Conservation (phyloP, 2,888 invertebrate species). For the Hedya salicella region DNA sequence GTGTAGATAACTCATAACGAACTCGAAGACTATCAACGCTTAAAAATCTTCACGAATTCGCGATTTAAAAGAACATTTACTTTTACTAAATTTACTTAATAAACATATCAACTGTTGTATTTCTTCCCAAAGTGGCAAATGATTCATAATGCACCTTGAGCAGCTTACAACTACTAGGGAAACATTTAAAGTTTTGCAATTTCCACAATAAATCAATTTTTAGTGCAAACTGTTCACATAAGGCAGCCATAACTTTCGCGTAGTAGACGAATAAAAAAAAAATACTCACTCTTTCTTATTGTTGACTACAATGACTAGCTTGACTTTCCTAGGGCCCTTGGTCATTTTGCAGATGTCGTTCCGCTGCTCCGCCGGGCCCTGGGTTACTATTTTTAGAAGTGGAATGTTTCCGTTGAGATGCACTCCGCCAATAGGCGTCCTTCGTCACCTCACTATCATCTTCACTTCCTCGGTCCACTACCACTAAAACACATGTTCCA, state of each 20-base stretch:
- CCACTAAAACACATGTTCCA: constrained; percentile 60
- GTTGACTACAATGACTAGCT: constrained; percentile 85
- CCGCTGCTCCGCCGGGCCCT: constrained; percentile 78
- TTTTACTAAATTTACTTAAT: too few species aligned
- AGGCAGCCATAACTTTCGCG: too few species aligned
- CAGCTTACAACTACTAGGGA: too few species aligned
- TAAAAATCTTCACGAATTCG: too few species aligned
- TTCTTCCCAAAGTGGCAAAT: too few species aligned
- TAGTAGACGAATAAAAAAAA: not conserved
- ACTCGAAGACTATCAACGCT: too few species aligned
- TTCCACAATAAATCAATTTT: too few species aligned
- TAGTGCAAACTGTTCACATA: too few species aligned
- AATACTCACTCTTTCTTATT: constrained; percentile 85
- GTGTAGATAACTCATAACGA: too few species aligned
- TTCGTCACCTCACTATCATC: constrained; percentile 76
- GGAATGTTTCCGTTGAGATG: constrained; percentile 74
- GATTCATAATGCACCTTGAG: too few species aligned
- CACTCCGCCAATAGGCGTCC: constrained; percentile 62
- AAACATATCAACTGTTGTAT: too few species aligned
- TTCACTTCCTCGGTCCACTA: constrained; percentile 64
- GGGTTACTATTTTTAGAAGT: constrained; percentile 79
- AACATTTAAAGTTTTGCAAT: not conserved
- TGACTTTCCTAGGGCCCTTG: constrained; percentile 85
- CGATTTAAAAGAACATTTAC: too few species aligned
- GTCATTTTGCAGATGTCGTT: constrained; percentile 84